Conservation (phyloP, 2,888 invertebrate species). For the Caenorhabditis wallacei region DNA sequence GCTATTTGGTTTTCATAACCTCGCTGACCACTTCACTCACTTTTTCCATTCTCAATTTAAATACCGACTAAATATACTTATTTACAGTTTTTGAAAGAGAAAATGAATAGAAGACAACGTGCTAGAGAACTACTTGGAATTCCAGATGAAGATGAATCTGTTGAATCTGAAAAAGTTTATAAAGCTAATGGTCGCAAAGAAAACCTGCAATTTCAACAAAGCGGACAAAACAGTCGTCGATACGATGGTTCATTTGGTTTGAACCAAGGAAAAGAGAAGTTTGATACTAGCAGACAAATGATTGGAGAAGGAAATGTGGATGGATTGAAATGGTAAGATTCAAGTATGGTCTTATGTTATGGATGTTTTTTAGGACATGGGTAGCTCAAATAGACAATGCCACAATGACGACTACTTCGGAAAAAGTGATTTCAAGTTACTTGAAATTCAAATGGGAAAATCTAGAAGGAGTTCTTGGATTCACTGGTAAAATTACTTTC, state of each 20-base stretch:
- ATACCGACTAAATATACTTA: too few relatives aligned
- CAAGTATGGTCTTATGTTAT: too few relatives aligned
- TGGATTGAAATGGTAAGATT: background rate
- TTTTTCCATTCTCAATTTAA: too few relatives aligned
- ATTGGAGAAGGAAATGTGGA: constrained; percentile 8
- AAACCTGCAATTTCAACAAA: background rate
- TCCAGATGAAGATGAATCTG: too few relatives aligned
- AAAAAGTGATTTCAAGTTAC: constrained; percentile 8
- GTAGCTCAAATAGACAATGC: background rate
- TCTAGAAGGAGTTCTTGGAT: constrained; percentile 14
- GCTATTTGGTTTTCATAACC: too few relatives aligned
- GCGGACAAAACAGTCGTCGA: too few relatives aligned
- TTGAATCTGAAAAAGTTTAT: background rate
- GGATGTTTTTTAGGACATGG: constrained; percentile 10
- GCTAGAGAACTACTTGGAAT: too few relatives aligned
- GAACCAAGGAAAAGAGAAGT: background rate
- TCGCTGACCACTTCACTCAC: too few relatives aligned
- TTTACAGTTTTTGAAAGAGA: background rate
- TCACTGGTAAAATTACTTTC: background rate
- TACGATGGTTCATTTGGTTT: background rate
- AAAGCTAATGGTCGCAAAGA: constrained; percentile 7
- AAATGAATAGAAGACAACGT: too few relatives aligned
- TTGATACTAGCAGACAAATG: background rate
- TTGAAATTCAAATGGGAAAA: constrained; percentile 13
- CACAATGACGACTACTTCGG: background rate